Percentiles rank a stretch among this genome's conserved stretches.
Conservation (phyloP, 2,888 invertebrate species). For the Tribolium freemani region DNA sequence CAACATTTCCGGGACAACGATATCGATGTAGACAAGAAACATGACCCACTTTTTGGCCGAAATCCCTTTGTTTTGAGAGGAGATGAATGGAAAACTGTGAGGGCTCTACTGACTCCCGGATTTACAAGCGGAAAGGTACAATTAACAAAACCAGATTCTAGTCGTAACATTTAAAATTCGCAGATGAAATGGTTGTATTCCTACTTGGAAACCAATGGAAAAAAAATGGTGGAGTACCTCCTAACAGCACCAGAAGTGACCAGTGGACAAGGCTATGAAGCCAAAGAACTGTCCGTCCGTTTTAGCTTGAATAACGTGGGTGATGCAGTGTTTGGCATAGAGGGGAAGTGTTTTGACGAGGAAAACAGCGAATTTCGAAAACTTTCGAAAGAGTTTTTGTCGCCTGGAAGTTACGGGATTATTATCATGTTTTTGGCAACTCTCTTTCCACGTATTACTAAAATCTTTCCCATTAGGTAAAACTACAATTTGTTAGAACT, state of each 20-base stretch:
- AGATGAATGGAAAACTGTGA: constrained; percentile 69
- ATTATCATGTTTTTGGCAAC: constrained; percentile 36
- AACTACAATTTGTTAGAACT: constrained; percentile 36
- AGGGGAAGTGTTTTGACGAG: constrained; percentile 65
- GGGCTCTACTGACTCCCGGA: constrained; percentile 69
- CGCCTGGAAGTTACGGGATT: constrained; percentile 24
- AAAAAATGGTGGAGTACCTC: constrained; percentile 66
- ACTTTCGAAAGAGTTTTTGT: constrained; percentile 51
- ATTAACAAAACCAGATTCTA: background rate
- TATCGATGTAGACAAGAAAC: constrained; percentile 61
- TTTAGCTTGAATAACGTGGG: constrained; percentile 66
- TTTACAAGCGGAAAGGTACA: constrained; percentile 69
- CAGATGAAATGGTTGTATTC: constrained; percentile 65
- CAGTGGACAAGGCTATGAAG: constrained; percentile 58
- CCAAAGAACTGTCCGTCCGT: constrained; percentile 61
- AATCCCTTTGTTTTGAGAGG: constrained; percentile 69
- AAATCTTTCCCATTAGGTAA: background rate
- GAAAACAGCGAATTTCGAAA: constrained; percentile 54
- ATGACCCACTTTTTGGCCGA: constrained; percentile 68
- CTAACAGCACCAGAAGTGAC: constrained; percentile 59
- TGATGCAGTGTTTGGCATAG: constrained; percentile 68
- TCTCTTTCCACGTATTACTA: constrained; percentile 45
- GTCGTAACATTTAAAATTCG: background rate
- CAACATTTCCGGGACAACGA: constrained; percentile 64
- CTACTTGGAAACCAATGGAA: constrained; percentile 67